Base-by-base conservation (phyloP, 1,140 invertebrate genomes). In the Trichonephila clavipes region DNA sequence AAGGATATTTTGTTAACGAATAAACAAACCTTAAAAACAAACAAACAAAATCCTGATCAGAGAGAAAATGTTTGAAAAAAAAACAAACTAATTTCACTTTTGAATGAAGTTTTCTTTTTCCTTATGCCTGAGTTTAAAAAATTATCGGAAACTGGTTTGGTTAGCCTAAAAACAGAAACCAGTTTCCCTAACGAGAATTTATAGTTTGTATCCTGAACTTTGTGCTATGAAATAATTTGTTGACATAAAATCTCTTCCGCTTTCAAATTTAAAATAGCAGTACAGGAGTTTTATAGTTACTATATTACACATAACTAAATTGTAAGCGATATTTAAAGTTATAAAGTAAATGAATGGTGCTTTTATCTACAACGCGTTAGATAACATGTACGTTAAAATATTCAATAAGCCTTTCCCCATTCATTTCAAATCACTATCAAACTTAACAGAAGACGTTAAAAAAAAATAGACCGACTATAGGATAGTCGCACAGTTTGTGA, bases 131-230 rank as follows among this genome's bases (percentile, higher is more conserved):
- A n/a, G n/a, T n/a, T n/a, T n/a, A n/a, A n/a, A n/a, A n/a, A n/a
- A 69, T 69, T 24, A 69, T 69, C 21, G 21, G 64, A 21, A 24
- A 24, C 7, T 69, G 21, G 64, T 69, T 69, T 24, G 64, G 64
- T 69, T 69, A 69, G 64, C 8, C n/a, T 69, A n/a, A 16, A 62
- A 77, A 34, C 16, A 16, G 6, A 34, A 77, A 34, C 28, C 16
- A 77, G 18, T 77, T 77, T 28, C 69, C 18, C 14, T 77, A 77
- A 77, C 28, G 69, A 77, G 69, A 77, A 77, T 69, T 69, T 69
- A 69, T 24, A 12, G 64, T 12, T 24, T 40, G 69, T 16, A 40
- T 77, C 0, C 12, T 77, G 69, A 28, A 77, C 24, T 77, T 77
- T 77, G 12, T 18, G 16, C 24, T 14, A 0, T 34, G 69, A 5